Evolutionary conservation across 2,888 invertebrate genomes (phyloP).

Genomic region (Ceraclea dissimilis): DNA sequence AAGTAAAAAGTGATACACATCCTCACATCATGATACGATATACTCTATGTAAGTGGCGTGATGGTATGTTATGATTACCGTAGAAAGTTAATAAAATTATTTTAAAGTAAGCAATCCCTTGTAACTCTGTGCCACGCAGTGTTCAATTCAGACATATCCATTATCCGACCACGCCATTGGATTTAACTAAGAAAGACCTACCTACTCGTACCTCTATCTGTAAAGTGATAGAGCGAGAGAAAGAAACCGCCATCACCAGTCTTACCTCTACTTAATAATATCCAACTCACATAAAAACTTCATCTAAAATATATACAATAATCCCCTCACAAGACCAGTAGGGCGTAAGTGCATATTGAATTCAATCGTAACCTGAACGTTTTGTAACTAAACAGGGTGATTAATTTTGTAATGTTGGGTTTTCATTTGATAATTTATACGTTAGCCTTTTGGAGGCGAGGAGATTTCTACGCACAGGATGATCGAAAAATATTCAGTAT

Average conservation of each 20-base stretch:
- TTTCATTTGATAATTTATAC: constrained; percentile 6
- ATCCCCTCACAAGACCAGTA: neutral
- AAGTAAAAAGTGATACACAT: too few relatives aligned
- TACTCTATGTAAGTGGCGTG: too few relatives aligned
- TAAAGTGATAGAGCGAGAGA: neutral
- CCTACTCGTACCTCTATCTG: too few relatives aligned
- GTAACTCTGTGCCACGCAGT: too few relatives aligned
- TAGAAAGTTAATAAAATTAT: too few relatives aligned
- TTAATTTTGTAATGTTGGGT: constrained; percentile 4
- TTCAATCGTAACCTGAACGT: neutral
- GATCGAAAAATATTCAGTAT: neutral
- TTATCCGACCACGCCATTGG: neutral
- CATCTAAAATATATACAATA: neutral
- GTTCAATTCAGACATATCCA: neutral
- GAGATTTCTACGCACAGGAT: neutral
- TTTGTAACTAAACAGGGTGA: neutral
- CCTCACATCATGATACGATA: too few relatives aligned
- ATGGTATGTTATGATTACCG: too few relatives aligned
- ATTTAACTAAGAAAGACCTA: neutral
- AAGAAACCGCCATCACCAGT: neutral
- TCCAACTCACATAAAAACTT: neutral
- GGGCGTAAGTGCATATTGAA: neutral
- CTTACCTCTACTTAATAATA: too few relatives aligned
- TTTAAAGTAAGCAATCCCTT: too few relatives aligned
- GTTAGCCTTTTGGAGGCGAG: neutral